phyloP scores from a whole-genome alignment of 1,140 invertebrate genomes.

The Aphelenchoides besseyi region DNA sequence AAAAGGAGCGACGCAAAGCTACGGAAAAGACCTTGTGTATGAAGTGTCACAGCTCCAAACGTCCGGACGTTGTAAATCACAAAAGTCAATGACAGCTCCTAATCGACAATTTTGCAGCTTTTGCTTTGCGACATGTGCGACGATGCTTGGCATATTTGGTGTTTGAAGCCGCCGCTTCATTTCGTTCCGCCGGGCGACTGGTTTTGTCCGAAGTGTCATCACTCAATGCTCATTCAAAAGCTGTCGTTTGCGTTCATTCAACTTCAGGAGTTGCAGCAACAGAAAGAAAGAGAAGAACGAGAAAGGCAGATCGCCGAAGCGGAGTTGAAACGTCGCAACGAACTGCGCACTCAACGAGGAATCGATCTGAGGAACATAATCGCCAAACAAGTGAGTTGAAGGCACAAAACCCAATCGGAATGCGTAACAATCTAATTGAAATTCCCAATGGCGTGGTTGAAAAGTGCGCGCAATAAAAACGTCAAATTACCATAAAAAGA shows the following conservation, averaged over 20 bases:
- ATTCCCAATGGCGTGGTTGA: no score
- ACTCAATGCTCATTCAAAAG: constrained; percentile 36
- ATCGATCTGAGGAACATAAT: constrained; percentile 20
- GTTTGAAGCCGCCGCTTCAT: constrained; percentile 49
- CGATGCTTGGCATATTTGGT: constrained; percentile 59
- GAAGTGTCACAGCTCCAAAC: constrained; percentile 46
- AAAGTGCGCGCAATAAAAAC: no score
- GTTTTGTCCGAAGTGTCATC: constrained; percentile 66
- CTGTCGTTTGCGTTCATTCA: constrained; percentile 25
- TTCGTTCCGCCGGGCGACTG: constrained; percentile 64
- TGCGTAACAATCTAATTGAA: no score
- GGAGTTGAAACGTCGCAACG: not conserved
- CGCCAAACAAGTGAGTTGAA: not conserved
- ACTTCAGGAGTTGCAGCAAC: constrained; percentile 33
- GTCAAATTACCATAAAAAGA: no score
- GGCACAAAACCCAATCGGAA: no score
- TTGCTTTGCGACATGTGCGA: constrained; percentile 72
- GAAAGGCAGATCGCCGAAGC: not conserved
- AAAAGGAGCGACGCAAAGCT: constrained; percentile 52
- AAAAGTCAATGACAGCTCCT: not conserved
- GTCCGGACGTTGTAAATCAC: constrained; percentile 47
- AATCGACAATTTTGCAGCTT: constrained; percentile 71
- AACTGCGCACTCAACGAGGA: not conserved
- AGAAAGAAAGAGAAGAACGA: constrained; percentile 33
- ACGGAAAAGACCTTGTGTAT: constrained; percentile 51